Evolutionary conservation across 2,113 vertebrate genomes (phyloP), one percentile per base, ranked within the genome.

Genomic region (Actinemys pallida): DNA sequence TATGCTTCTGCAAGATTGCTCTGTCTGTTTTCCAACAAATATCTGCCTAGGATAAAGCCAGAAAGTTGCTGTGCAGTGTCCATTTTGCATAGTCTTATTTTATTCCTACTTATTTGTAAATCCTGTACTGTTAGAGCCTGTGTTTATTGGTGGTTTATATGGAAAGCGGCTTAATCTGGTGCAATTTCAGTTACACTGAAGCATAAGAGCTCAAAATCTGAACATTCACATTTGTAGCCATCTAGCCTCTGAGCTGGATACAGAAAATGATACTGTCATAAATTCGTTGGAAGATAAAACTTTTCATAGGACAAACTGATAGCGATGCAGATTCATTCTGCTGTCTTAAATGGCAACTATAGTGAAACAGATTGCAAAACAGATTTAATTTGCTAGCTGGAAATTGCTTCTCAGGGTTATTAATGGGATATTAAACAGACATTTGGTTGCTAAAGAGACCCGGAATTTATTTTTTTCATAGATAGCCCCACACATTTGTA

Each of bases 291-390:
- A 88, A 94, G 84, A 90, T 84, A 82, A 82, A 69, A 83, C 56
- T 86, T 93, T 80, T 89, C 81, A 90, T 35, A 83, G 83, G 83
- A 49, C 29, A 50, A 35, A 19, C 49, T 76, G 39, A 16, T 69
- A 47, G 24, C 17, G 54, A 39, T 45, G n/a, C 49, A 82, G 53
- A 90, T 75, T 27, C 53, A 24, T 94, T 89, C 90, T 88, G 90
- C 94, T 96, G 52, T 84, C 92, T 87, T 96, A 89, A 97, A 90
- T 93, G 86, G 87, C 83, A 96, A 95, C 93, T 94, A 79, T 47
- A 94, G 90, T 91, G 88, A 97, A 96, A 91, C 94, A 95, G 81
- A 97, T 90, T 89, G 91, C 90, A 92, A 96, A 90, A 17, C 11
- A 90, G 49, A 94, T 97, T 88, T 94, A 52, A 97, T 95, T 97